These are phyloP conservation scores for Habropoda laboriosa DNA, from an alignment of 1,140 invertebrate genomes.

Conservation along the genomic window DNA sequence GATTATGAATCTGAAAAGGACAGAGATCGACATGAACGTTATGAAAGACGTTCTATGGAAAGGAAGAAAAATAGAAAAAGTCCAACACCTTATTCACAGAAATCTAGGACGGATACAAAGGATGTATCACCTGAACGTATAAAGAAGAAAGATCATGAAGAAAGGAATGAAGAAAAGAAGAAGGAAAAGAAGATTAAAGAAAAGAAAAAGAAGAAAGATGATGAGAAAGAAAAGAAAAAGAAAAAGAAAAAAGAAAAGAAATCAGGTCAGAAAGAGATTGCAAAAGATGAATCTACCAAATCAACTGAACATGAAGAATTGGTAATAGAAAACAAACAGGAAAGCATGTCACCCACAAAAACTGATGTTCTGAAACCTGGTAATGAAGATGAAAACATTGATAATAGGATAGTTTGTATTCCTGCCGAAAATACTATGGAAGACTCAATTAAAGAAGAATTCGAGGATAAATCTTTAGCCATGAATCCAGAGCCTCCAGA, in stretches of 20 bases:
- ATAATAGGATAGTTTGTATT: conserved; percentile 58
- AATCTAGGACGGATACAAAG: conserved; percentile 70
- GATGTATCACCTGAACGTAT: conserved; percentile 76
- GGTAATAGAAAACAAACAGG: conserved; percentile 46
- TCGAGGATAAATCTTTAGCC: conserved; percentile 76
- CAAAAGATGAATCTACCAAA: conserved; percentile 75
- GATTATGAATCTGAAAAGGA: conserved; percentile 67
- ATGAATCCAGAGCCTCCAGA: conserved; percentile 79
- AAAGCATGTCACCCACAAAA: conserved; percentile 46
- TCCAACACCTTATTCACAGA: conserved; percentile 70
- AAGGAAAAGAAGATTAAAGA: conserved; percentile 83
- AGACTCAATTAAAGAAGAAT: conserved; percentile 67
- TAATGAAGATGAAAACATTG: conserved; percentile 56
- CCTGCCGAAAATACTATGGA: conserved; percentile 32
- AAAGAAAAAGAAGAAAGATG: conserved; percentile 80
- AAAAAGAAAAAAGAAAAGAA: conserved; percentile 81
- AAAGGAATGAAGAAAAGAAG: conserved; percentile 80
- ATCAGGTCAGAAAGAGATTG: conserved; percentile 75
- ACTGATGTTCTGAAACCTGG: conserved; percentile 31
- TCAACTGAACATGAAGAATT: conserved; percentile 53
- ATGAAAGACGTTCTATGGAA: conserved; percentile 74
- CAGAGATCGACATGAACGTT: conserved; percentile 76
- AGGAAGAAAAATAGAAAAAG: conserved; percentile 75
- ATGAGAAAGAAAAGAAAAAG: conserved; percentile 82
- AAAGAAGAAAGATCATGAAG: conserved; percentile 78